Conservation (phyloP, 1,140 invertebrate genomes). For the silkworm (Bombyx mori) region ASM3026992v2 NC_085131.1:7373501-7374000, state of each 20-base stretch:
- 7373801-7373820: not conserved
- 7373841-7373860: not conserved
- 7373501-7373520: conserved; percentile 9
- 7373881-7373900: conserved; percentile 5
- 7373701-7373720: too few relatives aligned
- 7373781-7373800: not conserved
- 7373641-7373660: too few relatives aligned
- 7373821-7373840: not conserved
- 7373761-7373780: too few relatives aligned
- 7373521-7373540: conserved; percentile 8
- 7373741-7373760: too few relatives aligned
- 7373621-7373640: conserved; percentile 1
- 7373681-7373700: too few relatives aligned
- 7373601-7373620: too few relatives aligned
- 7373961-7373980: conserved; percentile 4
- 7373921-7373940: conserved; percentile 7
- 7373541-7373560: conserved; percentile 14
- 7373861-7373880: conserved; percentile 3
- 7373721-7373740: too few relatives aligned
- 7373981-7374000: not conserved
- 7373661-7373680: too few relatives aligned
- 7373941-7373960: conserved; percentile 10
- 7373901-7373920: conserved; percentile 2
- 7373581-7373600: conserved; percentile 8
- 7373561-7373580: conserved; percentile 12